Base-by-base conservation (phyloP, 2,113 vertebrate genomes). In the Anoplopoma fimbria region DNA sequence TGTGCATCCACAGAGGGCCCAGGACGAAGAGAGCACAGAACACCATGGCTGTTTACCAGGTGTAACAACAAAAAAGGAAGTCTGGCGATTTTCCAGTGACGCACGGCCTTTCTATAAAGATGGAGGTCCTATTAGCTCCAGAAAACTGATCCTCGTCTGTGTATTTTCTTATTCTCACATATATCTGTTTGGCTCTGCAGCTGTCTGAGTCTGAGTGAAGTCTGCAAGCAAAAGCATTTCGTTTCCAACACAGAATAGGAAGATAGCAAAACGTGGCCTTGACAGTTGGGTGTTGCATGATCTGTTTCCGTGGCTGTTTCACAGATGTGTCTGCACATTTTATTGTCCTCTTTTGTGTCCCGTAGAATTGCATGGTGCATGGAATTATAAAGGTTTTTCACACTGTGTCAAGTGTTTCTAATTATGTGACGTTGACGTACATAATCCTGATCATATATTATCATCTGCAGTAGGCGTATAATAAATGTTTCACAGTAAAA, bases 241-340 rank as follows among this genome's bases (percentile, higher is more conserved):
- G 84, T 82, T 85, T 64, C 71, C 58, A 62, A 19, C 63, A 53
- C 51, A 58, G 21, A 70, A 69, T 65, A 12, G 25, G 53, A 42
- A 78, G 85, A 90, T 85, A 82, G 58, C 71, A 65, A 42, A 61
- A 61, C n/a, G 12, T 15, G 87, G 10, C 92, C 92, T 93, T 93
- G 92, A 65, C 5, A 0, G 42, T 1, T 62, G 68, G 27, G 67
- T 45, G 69, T 71, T 38, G 69, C 29, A 73, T 84, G 63, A 55
- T 78, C 38, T 70, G 65, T 33, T 75, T 79, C 19, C 34, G 49
- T 21, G 6, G 8, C 13, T 15, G 19, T 51, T 83, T 83, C 79
- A 49, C 85, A 74, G 83, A 29, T 1, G n/a, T 47, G 21, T 55
- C 12, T 55, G 38, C 36, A 27, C 45, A n/a, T 51, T 42, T 19